phyloP scores from a whole-genome alignment of 2,888 invertebrate genomes.

The Platyscelio sp. region DNA sequence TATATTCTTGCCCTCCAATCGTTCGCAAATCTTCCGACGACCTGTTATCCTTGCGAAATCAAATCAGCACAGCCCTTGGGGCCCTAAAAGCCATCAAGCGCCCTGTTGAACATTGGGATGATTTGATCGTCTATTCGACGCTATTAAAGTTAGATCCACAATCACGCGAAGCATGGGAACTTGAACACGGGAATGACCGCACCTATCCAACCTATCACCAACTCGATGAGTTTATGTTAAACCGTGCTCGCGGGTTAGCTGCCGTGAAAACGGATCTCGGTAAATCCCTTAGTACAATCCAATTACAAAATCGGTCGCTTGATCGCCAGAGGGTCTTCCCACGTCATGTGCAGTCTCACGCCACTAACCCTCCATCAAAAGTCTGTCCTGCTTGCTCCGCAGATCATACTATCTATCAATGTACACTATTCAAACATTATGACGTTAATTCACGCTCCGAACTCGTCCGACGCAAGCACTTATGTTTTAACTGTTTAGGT shows the following conservation, averaged over 20 bases:
- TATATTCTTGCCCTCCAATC: background rate
- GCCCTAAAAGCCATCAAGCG: background rate
- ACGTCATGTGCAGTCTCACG: background rate
- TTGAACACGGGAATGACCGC: background rate
- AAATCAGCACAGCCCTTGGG: background rate
- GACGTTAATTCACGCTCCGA: too few relatives aligned
- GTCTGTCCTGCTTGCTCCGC: background rate
- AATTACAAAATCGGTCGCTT: too few relatives aligned
- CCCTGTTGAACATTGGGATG: background rate
- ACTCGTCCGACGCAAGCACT: too few relatives aligned
- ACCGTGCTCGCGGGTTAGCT: too few relatives aligned
- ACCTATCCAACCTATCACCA: background rate
- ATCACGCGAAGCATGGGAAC: conserved; percentile 3
- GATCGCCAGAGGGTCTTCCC: too few relatives aligned
- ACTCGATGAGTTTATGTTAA: conserved; percentile 1
- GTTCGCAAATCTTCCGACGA: background rate
- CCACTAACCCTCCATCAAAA: background rate
- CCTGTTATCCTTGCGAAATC: background rate
- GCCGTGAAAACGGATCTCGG: too few relatives aligned
- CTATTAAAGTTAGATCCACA: conserved; percentile 1
- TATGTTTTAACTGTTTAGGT: too few relatives aligned
- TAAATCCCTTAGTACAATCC: too few relatives aligned
- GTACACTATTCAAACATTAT: background rate
- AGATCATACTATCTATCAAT: background rate
- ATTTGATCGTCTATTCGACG: conserved; percentile 7